phyloP scores from a whole-genome alignment of 2,113 vertebrate species.

The Vidua chalybeata region DNA sequence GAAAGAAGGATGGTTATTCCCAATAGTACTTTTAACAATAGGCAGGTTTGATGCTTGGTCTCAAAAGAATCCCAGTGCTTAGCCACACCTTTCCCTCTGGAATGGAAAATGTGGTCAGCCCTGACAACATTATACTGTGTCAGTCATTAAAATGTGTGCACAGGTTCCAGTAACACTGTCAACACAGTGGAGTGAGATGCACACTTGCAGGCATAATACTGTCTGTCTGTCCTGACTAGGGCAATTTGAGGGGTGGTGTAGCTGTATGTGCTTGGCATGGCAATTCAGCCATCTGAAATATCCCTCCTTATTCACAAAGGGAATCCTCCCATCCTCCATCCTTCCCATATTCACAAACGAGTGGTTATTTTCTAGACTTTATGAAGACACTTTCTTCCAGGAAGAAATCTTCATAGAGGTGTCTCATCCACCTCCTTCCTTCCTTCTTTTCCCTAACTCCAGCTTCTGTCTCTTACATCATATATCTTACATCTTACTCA shows the following conservation, averaged over 20 bases:
- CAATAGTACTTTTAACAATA: not conserved
- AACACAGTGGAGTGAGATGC: not conserved
- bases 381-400: not conserved
- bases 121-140: not conserved
- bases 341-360: not conserved
- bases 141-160: not conserved
- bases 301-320: not conserved
- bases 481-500: not conserved
- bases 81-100: not conserved
- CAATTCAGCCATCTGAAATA: not conserved
- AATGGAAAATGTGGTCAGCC: not conserved
- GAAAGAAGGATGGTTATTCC: not conserved
- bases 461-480: not conserved
- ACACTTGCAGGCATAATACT: not conserved
- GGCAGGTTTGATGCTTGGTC: not conserved
- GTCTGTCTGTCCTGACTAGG: not conserved
- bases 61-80: not conserved
- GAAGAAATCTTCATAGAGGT: not conserved
- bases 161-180: not conserved
- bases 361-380: not conserved
- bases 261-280: not conserved
- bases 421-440: not conserved
- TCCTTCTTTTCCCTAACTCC: not conserved
- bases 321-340: too few relatives aligned
- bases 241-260: not conserved